phyloP scores from a whole-genome alignment of 2,888 invertebrate species.

The Troides helena region DNA sequence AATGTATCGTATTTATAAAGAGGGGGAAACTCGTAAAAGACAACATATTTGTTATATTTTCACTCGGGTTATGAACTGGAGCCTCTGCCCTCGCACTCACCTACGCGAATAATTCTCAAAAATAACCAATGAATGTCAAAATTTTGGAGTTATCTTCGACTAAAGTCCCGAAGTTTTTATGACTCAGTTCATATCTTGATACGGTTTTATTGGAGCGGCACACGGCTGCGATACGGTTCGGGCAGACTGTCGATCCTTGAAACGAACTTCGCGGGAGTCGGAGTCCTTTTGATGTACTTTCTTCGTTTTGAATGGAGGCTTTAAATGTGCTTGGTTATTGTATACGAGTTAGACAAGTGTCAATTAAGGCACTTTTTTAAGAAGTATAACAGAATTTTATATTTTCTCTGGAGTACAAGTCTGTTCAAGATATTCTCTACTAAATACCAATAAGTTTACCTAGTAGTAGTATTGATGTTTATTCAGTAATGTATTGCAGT shows the following conservation, averaged over 20 bases:
- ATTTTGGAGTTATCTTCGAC: slow-evolving; percentile 8
- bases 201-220: slow-evolving; percentile 13
- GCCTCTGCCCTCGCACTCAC: background rate
- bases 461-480: background rate
- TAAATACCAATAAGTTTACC: background rate
- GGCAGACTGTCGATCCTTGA: slow-evolving; percentile 13
- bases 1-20: slow-evolving; percentile 10
- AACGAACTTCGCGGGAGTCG: slow-evolving; percentile 11
- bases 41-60: slow-evolving; percentile 3
- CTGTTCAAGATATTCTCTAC: too few relatives aligned
- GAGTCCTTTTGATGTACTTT: slow-evolving; percentile 5
- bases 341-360: background rate
- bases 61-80: slow-evolving; percentile 2
- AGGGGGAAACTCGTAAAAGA: slow-evolving; percentile 1
- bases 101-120: slow-evolving; percentile 5
- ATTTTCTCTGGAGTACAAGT: too few relatives aligned
- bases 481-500: too few relatives aligned
- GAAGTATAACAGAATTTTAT: too few relatives aligned
- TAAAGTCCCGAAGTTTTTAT: slow-evolving; percentile 19
- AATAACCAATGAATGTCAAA: slow-evolving; percentile 4
- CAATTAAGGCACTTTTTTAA: too few relatives aligned
- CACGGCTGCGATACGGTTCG: slow-evolving; percentile 4
- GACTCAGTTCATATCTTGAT: slow-evolving; percentile 19
- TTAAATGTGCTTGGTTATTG: background rate
- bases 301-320: background rate